Conservation (phyloP, 1,140 invertebrate genomes). For the Polypedilum pembai region DNA sequence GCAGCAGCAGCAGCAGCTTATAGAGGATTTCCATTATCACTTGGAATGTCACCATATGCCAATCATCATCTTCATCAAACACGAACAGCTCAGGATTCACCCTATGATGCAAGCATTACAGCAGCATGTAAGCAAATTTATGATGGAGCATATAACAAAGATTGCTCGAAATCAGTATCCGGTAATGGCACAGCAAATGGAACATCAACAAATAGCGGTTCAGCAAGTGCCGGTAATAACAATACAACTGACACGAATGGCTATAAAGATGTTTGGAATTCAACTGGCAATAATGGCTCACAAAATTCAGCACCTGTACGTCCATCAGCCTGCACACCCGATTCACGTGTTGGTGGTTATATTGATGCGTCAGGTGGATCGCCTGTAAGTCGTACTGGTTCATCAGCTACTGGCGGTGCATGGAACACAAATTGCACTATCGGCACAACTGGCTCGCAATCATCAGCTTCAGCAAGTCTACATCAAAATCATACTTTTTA, state of each 20-base stretch:
- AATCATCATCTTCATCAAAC: conserved; percentile 71
- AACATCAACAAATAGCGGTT: conserved; percentile 56
- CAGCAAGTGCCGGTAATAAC: conserved; percentile 41
- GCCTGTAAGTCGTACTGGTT: conserved; percentile 66
- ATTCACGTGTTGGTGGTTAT: conserved; percentile 62
- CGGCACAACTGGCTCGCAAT: conserved; percentile 59
- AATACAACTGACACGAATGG: conserved; percentile 41
- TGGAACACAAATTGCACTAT: conserved; percentile 43
- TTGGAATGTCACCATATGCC: conserved; percentile 78
- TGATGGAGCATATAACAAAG: conserved; percentile 42
- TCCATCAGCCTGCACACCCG: conserved; percentile 78
- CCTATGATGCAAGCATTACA: conserved; percentile 80
- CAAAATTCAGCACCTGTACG: conserved; percentile 60
- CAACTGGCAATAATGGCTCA: conserved; percentile 50
- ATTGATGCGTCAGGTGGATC: conserved; percentile 60
- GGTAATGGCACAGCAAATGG: conserved; percentile 48
- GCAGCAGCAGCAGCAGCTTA: conserved; percentile 63
- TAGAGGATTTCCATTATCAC: conserved; percentile 69
- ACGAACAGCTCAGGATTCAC: conserved; percentile 75
- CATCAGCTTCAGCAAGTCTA: conserved; percentile 72
- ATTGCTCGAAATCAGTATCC: conserved; percentile 54
- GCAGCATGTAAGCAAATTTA: conserved; percentile 65
- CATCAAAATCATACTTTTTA: conserved; percentile 93
- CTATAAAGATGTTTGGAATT: conserved; percentile 60
- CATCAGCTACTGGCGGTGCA: conserved; percentile 50